Base-by-base conservation (phyloP, 2,113 vertebrate species). In the Cromileptes altivelis region DNA sequence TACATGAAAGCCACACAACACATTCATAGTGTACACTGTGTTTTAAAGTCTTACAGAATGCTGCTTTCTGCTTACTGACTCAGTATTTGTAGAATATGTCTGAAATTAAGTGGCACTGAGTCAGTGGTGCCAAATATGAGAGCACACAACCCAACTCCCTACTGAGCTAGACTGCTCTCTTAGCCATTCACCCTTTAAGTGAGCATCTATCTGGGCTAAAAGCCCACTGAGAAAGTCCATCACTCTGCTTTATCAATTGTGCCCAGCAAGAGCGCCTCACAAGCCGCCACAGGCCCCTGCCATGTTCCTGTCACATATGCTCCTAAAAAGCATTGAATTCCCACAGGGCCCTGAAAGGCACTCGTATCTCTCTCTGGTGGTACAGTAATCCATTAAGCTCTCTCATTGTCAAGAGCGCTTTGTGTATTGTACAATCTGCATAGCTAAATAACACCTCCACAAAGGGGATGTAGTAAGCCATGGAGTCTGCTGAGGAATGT, bases 221-320 rank as follows among this genome's bases (percentile, higher is more conserved):
- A 87, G 25, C 81, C 72, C 71, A 63, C 76, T 50, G 75, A 80
- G 78, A 60, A 25, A 60, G 67, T 78, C 80, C 72, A 70, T 82
- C 67, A 45, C 6, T 23, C 15, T 45, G 63, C 42, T 63, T 58
- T 42, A 74, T 84, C 75, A 80, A 78, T 50, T 60, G 67, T 6
- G 4, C 67, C 37, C 62, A 76, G 76, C 30, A 21, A 65, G 21
- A 64, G 14, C 14, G 13, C 42, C 73, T 40, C 70, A 21, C 47
- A 27, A 14, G 19, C 47, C 70, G 37, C 60, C 27, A 17, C 78
- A 85, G 67, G 61, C 70, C 62, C 69, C 57, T 60, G 81, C 23
- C 75, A 65, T 81, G 21, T 60, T 84, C 68, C 6, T 42, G 57
- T 76, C 64, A 72, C 40, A 75, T 56, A 63, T 52, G 53, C 53